These are phyloP conservation scores for Hylyphantes graminicola DNA, from an alignment of 1,140 invertebrate species.

Conservation along the genomic window DNA sequence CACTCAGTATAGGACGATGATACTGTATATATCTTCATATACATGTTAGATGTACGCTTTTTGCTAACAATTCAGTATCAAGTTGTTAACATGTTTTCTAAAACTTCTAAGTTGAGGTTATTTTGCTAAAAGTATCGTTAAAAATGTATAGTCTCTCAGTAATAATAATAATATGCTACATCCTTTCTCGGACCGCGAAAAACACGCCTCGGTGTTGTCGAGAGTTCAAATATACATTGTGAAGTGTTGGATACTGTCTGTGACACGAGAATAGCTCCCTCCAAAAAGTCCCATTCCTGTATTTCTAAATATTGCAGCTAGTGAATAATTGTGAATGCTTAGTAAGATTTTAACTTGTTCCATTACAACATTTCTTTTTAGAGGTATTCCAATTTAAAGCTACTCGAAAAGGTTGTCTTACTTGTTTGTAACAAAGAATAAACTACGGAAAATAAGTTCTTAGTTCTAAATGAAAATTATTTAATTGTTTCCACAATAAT, in stretches of 20 bases:
- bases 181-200: conserved; percentile 31
- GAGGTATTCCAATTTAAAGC: too few relatives aligned
- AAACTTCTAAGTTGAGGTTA: conserved; percentile 56
- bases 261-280: too few relatives aligned
- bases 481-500: too few relatives aligned
- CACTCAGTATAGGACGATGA: conserved; percentile 58
- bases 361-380: too few relatives aligned
- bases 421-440: too few relatives aligned
- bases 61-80: conserved; percentile 60
- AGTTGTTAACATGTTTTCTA: conserved; percentile 55
- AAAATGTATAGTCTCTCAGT: conserved; percentile 47
- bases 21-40: conserved; percentile 60
- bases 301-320: too few relatives aligned
- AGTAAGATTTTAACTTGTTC: too few relatives aligned
- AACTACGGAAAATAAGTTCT: too few relatives aligned
- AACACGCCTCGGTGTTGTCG: not conserved
- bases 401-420: too few relatives aligned
- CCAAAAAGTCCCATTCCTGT: too few relatives aligned
- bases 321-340: too few relatives aligned
- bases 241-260: not conserved
- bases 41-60: conserved; percentile 33
- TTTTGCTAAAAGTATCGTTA: conserved; percentile 55
- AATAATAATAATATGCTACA: conserved; percentile 22
- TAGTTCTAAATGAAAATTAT: too few relatives aligned
- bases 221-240: conserved; percentile 52